Evolutionary conservation across 2,888 invertebrate genomes (phyloP).

Genomic region (Apoda limacodes): DNA sequence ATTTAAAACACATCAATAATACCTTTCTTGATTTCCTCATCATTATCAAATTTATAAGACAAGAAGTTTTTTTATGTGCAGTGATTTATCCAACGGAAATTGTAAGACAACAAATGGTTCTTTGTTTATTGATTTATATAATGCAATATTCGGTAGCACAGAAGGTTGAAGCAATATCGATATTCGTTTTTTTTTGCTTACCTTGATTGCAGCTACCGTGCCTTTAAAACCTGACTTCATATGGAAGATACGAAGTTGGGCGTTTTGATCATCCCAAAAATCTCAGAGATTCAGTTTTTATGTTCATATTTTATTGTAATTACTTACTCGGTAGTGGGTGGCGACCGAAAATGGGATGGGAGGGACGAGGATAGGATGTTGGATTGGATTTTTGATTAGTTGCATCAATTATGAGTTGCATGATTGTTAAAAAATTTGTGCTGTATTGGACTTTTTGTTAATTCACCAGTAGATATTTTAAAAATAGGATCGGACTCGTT

Average conservation of each 20-base stretch:
- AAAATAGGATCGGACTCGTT: no score
- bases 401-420: no score
- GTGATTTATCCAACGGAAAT: slow-evolving; percentile 68
- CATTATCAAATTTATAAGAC: no score
- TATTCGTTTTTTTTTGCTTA: slow-evolving; percentile 35
- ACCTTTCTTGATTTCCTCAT: no score
- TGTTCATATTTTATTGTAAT: no score
- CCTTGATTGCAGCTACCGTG: slow-evolving; percentile 48
- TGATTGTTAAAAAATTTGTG: no score
- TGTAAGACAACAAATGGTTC: slow-evolving; percentile 65
- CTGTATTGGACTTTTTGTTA: no score
- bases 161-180: slow-evolving; percentile 44
- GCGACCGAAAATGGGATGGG: slow-evolving; percentile 50
- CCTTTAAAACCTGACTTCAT: slow-evolving; percentile 29
- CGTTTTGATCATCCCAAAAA: no score
- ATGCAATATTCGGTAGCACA: slow-evolving; percentile 63
- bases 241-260: slow-evolving; percentile 16
- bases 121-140: slow-evolving; percentile 67
- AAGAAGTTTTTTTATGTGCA: slow-evolving; percentile 39
- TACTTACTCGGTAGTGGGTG: no score
- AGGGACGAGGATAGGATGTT: slow-evolving; percentile 28
- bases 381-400: slow-evolving; percentile 29
- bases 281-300: no score
- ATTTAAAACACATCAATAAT: no score
- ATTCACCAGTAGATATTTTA: no score